These are phyloP conservation scores for Leiothrix lutea DNA, from an alignment of 2,113 vertebrate genomes.

Conservation along the genomic window DNA sequence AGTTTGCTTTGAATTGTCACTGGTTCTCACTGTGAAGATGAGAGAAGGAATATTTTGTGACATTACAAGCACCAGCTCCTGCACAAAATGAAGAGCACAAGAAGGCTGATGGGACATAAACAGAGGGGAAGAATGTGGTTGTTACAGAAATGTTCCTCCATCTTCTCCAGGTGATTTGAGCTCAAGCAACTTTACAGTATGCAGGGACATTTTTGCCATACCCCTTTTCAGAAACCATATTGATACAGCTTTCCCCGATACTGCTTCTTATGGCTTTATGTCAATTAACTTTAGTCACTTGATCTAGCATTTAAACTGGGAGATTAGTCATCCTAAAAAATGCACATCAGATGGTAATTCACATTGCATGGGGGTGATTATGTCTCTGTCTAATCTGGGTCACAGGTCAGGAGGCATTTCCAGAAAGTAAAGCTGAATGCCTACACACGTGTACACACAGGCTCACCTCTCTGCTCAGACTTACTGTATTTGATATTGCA, in stretches of 20 bases:
- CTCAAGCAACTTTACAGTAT: background rate
- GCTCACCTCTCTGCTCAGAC: background rate
- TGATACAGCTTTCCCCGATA: background rate
- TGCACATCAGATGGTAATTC: background rate
- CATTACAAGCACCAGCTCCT: background rate
- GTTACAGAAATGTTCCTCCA: background rate
- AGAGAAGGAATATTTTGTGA: background rate
- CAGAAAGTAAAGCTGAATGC: background rate
- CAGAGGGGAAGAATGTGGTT: background rate
- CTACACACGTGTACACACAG: background rate
- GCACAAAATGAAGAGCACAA: background rate
- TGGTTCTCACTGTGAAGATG: background rate
- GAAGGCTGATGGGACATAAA: background rate
- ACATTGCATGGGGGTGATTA: background rate
- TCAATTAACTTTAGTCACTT: background rate
- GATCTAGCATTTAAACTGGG: background rate
- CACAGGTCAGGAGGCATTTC: background rate
- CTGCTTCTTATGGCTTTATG: background rate
- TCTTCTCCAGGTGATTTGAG: background rate
- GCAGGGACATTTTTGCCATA: background rate
- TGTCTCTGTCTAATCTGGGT: background rate
- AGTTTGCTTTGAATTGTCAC: background rate
- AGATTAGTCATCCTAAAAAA: background rate
- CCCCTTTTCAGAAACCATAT: background rate
- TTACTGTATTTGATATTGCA: background rate